Evolutionary conservation across 37 sponge, comb jelly and placozoan species (phyloP), one percentile per base, ranked within the genome.

Genomic region (Beroe ovata): DNA sequence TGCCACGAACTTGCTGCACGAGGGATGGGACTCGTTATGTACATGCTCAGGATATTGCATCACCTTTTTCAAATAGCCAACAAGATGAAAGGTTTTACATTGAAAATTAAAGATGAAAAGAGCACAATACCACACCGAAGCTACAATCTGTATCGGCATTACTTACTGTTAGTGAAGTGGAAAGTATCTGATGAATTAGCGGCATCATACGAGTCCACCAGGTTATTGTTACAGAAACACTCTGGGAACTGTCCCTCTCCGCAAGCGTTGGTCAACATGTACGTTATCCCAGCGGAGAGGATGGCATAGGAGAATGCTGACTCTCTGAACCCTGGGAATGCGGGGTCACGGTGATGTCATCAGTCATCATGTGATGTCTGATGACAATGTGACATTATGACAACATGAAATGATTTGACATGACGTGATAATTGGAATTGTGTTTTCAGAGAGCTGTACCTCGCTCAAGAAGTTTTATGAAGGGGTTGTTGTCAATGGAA

Each of bases 1-100:
- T 77, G 84, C 84, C 84, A 77, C 84, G 84, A 77, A 36, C 84
- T 77, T 40, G 26, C 84, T 77, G n/a, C n/a, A n/a, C n/a, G n/a
- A n/a, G n/a, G n/a, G n/a, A n/a, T n/a, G n/a, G n/a, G n/a, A n/a
- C n/a, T n/a, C n/a, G n/a, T n/a, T n/a, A n/a, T n/a, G n/a, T n/a
- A n/a, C n/a, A n/a, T n/a, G n/a, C n/a, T n/a, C n/a, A n/a, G n/a
- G n/a, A n/a, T n/a, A n/a, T n/a, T n/a, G n/a, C n/a, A n/a, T n/a
- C n/a, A n/a, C n/a, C n/a, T n/a, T n/a, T n/a, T n/a, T n/a, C n/a
- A n/a, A n/a, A n/a, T n/a, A n/a, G n/a, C n/a, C n/a, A n/a, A n/a
- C n/a, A n/a, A n/a, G n/a, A n/a, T n/a, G n/a, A n/a, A n/a, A n/a
- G n/a, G n/a, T n/a, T n/a, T n/a, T n/a, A n/a, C n/a, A n/a, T n/a